phyloP scores from a whole-genome alignment of 2,888 invertebrate species.

The Lepidocyrtoides sp. region DNA sequence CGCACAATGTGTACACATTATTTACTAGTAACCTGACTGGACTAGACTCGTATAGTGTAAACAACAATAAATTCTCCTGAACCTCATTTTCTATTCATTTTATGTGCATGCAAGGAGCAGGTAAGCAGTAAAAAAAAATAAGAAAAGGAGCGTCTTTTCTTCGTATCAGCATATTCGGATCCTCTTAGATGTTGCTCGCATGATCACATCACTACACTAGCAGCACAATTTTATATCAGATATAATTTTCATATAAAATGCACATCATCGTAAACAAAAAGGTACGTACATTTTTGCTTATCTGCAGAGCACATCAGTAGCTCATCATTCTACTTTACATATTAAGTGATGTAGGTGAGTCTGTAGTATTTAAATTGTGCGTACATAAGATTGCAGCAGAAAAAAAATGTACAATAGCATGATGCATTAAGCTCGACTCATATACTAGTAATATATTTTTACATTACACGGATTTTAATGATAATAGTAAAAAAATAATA shows the following conservation, averaged over 20 bases:
- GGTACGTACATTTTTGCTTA: slow-evolving; percentile 17
- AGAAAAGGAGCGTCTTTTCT: neutral
- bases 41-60: neutral
- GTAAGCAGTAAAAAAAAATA: neutral
- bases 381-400: neutral
- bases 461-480: slow-evolving; percentile 31
- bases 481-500: slow-evolving; percentile 37
- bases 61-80: slow-evolving; percentile 42
- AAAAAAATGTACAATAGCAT: neutral
- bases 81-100: slow-evolving; percentile 61
- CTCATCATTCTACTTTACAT: slow-evolving; percentile 37
- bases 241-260: slow-evolving; percentile 22
- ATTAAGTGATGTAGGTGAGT: neutral
- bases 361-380: neutral
- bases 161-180: neutral
- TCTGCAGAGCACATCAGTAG: slow-evolving; percentile 4
- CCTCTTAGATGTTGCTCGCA: neutral
- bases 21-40: neutral
- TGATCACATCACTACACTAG: neutral
- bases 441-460: no score
- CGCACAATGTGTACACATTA: no score
- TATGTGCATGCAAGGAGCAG: neutral
- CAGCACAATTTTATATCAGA: neutral
- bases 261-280: neutral
- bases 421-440: neutral